Conservation (phyloP, 1,140 invertebrate species). For the Megalopta genalis region DNA sequence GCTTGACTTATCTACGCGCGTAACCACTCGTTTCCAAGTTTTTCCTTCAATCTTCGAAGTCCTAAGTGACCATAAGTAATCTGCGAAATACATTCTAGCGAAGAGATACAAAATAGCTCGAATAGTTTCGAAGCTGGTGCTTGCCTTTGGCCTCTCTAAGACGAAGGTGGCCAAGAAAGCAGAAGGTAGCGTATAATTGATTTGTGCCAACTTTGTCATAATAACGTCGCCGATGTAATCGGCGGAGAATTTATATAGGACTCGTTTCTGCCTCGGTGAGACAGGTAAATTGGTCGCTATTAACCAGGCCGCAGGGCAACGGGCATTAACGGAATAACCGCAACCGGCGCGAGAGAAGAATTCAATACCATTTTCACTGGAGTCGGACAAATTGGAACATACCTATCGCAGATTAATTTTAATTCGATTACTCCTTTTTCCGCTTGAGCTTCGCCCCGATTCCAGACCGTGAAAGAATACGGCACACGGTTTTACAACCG, state of each 20-base stretch:
- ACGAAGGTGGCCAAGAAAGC: no score
- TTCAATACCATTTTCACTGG: background rate
- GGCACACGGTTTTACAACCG: no score
- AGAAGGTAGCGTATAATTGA: conserved; percentile 47
- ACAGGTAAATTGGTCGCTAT: conserved; percentile 75
- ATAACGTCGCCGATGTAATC: conserved; percentile 63
- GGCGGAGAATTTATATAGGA: conserved; percentile 71
- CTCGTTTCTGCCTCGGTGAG: conserved; percentile 67
- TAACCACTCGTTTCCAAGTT: no score
- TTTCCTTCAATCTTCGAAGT: no score
- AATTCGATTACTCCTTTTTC: background rate
- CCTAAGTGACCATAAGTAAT: no score
- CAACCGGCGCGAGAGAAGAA: conserved; percentile 21
- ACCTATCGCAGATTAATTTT: conserved; percentile 53
- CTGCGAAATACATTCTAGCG: no score
- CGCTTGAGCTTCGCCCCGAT: no score
- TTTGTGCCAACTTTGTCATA: conserved; percentile 69
- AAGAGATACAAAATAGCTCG: no score
- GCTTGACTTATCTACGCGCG: no score
- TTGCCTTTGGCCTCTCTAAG: no score
- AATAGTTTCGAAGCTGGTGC: no score
- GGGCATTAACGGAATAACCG: conserved; percentile 68
- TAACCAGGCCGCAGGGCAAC: conserved; percentile 62
- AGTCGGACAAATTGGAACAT: background rate
- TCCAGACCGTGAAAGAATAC: background rate